These are phyloP conservation scores for Dendrolimus kikuchii DNA, from an alignment of 1,140 invertebrate species.

Conservation along the genomic window DNA sequence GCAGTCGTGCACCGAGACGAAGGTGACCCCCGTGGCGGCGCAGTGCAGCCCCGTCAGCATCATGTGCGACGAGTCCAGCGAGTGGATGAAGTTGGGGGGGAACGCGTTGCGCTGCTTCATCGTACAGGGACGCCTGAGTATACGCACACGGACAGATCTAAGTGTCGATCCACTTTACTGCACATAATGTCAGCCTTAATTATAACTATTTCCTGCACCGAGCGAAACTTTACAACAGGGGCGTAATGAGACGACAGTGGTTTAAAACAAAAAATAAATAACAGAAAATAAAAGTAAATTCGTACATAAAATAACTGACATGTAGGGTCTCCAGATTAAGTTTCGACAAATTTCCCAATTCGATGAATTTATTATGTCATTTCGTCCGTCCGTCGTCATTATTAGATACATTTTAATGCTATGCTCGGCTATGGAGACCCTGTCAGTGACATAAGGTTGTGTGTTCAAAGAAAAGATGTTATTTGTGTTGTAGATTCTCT, in stretches of 20 bases:
- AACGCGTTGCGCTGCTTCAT: constrained; percentile 98
- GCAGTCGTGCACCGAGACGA: constrained; percentile 98
- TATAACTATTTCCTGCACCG: neutral
- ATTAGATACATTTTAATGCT: no score
- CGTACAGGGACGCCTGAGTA: constrained; percentile 83
- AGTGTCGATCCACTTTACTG: neutral
- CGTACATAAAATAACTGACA: no score
- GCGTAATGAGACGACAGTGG: neutral
- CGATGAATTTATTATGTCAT: no score
- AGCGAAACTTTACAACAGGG: neutral
- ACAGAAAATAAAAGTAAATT: no score
- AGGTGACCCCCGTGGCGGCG: constrained; percentile 86
- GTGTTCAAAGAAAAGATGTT: no score
- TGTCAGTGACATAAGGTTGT: no score
- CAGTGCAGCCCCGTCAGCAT: constrained; percentile 97
- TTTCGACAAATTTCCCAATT: no score
- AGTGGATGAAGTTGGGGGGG: constrained; percentile 99
- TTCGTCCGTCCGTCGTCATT: no score
- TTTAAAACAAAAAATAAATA: neutral
- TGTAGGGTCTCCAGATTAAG: no score
- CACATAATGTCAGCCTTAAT: neutral
- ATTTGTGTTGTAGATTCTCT: no score
- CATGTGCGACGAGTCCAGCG: constrained; percentile 98
- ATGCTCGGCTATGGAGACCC: no score
- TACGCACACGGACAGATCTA: neutral